Base-by-base conservation (phyloP, 1,140 invertebrate genomes). In the Atopsyche davidsoni region DNA sequence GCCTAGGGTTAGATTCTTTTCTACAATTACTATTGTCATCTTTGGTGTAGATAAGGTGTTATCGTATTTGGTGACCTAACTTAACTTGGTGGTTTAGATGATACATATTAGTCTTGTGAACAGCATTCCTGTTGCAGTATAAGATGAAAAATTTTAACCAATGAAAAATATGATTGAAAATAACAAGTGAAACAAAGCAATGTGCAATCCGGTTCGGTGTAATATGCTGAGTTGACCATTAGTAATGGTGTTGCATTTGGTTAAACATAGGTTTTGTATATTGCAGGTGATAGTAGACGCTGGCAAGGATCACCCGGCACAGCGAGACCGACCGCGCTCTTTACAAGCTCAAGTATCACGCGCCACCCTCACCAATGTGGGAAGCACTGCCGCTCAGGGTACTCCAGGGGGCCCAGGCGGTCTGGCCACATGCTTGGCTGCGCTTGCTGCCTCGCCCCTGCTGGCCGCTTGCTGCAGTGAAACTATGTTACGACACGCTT, bases 271-370 rank as follows among this genome's bases (percentile, higher is more conserved):
- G 24, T 47, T 40, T 48, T 46, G 38, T 39, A 39, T 47, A 17
- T 70, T 74, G 25, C 62, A 86, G 85, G 62, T 87, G 57, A 75
- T 86, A 39, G 78, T 87, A 60, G 83, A 87, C 66, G 84, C 83
- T 42, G 76, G 73, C 35, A 67, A 75, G 13, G 82, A 86, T 53
- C 81, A 82, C 61, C 75, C 80, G 9, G 81, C 80, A 54, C 87
- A 89, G 65, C 78, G 83, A 44, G 91, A 93, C 62, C 69, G 89
- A 32, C 91, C 90, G 2, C 81, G 83, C 51, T 83, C 85, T 24
- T 65, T 94, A 17, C 87, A 91, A 60, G 67, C 92, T 13, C 87
- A 91, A 71, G 82, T 86, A 1, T 90, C 89, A 0, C 75, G 87
- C 48, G 79, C 86, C 2, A 82, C 82, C 0, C 72, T 89, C 34